phyloP scores from a whole-genome alignment of 2,888 invertebrate genomes.

The Serrognathus titanus region DNA sequence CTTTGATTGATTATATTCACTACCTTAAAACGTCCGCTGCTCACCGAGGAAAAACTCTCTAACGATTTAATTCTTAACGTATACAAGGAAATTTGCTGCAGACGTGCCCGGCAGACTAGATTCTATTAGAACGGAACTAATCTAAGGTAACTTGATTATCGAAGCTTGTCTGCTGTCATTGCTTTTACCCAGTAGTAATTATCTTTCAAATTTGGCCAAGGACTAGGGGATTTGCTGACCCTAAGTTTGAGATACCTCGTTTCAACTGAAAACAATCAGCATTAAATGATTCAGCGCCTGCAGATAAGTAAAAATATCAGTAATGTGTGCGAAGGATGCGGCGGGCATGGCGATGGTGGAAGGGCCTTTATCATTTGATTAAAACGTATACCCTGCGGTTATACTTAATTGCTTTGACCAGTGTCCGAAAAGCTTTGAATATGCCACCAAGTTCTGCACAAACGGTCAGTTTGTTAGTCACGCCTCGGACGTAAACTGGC shows the following conservation, averaged over 20 bases:
- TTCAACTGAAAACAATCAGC: constrained; percentile 28
- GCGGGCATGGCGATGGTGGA: constrained; percentile 13
- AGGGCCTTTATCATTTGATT: constrained; percentile 30
- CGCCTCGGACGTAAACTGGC: constrained; percentile 25
- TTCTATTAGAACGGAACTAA: constrained; percentile 36
- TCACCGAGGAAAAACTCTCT: neutral
- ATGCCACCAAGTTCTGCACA: constrained; percentile 18
- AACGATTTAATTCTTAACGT: neutral
- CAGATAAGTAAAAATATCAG: constrained; percentile 4
- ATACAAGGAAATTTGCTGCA: neutral
- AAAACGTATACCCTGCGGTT: constrained; percentile 29
- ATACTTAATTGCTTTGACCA: constrained; percentile 33
- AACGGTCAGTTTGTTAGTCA: constrained; percentile 27
- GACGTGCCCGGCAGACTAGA: constrained; percentile 3
- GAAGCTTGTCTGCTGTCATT: constrained; percentile 42
- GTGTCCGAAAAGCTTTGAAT: constrained; percentile 28
- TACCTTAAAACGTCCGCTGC: neutral
- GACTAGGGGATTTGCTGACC: constrained; percentile 42
- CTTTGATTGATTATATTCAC: constrained; percentile 40
- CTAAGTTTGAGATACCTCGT: constrained; percentile 24
- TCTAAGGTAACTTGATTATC: constrained; percentile 45
- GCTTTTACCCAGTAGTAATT: constrained; percentile 46
- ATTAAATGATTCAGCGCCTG: constrained; percentile 23
- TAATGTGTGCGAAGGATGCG: constrained; percentile 14
- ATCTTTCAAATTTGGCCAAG: constrained; percentile 49